phyloP scores from a whole-genome alignment of 1,140 invertebrate genomes.

The Heliothis subflexa region DNA sequence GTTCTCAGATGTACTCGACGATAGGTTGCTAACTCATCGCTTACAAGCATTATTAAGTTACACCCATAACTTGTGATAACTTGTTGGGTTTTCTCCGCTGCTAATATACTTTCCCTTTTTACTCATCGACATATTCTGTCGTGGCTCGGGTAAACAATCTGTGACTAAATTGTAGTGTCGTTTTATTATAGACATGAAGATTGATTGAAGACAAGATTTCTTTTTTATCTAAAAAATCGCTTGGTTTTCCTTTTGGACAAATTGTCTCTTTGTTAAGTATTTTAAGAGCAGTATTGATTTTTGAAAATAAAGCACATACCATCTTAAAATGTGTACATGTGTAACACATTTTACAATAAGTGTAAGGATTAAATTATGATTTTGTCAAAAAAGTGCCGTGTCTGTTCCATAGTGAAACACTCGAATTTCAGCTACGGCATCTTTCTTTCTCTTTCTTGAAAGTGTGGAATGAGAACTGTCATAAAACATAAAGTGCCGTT shows the following conservation, averaged over 20 bases:
- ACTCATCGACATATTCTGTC: not conserved
- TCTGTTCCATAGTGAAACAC: no score
- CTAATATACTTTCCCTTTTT: slow-evolving; percentile 26
- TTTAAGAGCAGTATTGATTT: no score
- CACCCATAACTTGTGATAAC: slow-evolving; percentile 29
- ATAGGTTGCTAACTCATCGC: slow-evolving; percentile 40
- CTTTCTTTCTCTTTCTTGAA: no score
- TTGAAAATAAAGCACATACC: no score
- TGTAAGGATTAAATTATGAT: no score
- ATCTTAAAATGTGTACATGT: no score
- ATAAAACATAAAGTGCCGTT: not conserved
- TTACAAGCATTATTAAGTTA: slow-evolving; percentile 40
- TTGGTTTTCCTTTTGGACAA: not conserved
- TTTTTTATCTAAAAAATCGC: not conserved
- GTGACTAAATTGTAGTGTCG: not conserved
- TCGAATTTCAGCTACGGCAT: no score
- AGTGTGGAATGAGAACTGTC: not conserved
- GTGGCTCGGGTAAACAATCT: not conserved
- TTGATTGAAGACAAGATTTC: not conserved
- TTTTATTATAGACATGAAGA: not conserved
- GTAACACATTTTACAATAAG: no score
- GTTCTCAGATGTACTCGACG: slow-evolving; percentile 16
- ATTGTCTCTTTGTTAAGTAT: not conserved
- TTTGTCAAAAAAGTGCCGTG: no score
- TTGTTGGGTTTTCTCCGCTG: slow-evolving; percentile 6